Percentiles rank a stretch among this genome's conserved stretches.
phyloP scores from a whole-genome alignment of 2,888 invertebrate species.

The Amphipoea oculea region DNA sequence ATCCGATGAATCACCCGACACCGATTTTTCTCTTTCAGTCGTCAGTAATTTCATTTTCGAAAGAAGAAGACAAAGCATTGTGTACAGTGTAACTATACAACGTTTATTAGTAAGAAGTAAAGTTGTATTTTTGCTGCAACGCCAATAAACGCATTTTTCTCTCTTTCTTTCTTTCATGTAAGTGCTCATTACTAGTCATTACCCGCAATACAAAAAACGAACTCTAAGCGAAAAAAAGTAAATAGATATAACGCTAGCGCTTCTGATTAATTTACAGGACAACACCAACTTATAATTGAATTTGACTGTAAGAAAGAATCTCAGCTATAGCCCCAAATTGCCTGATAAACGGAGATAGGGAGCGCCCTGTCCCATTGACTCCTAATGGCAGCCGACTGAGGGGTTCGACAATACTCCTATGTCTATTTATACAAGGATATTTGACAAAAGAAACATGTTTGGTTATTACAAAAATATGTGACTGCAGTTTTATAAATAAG shows the following conservation, averaged over 20 bases:
- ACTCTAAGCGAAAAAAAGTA: neutral
- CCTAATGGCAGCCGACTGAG: slow-evolving; percentile 30
- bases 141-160: no score
- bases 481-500: neutral
- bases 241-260: neutral
- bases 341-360: slow-evolving; percentile 46
- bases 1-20: no score
- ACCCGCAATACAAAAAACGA: neutral
- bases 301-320: slow-evolving; percentile 39
- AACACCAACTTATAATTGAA: slow-evolving; percentile 43
- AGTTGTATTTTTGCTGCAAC: no score
- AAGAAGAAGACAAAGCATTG: no score
- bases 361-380: slow-evolving; percentile 35
- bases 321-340: slow-evolving; percentile 38
- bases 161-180: neutral
- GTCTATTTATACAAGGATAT: slow-evolving; percentile 21
- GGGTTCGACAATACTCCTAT: slow-evolving; percentile 29
- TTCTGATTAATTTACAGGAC: neutral
- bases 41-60: no score
- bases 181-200: neutral
- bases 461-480: neutral
- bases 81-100: no score
- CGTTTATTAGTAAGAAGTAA: no score
- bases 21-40: no score
- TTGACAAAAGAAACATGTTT: slow-evolving; percentile 15